These are phyloP conservation scores for Tribolium freemani DNA, from an alignment of 2,888 invertebrate species.

Conservation along the genomic window DNA sequence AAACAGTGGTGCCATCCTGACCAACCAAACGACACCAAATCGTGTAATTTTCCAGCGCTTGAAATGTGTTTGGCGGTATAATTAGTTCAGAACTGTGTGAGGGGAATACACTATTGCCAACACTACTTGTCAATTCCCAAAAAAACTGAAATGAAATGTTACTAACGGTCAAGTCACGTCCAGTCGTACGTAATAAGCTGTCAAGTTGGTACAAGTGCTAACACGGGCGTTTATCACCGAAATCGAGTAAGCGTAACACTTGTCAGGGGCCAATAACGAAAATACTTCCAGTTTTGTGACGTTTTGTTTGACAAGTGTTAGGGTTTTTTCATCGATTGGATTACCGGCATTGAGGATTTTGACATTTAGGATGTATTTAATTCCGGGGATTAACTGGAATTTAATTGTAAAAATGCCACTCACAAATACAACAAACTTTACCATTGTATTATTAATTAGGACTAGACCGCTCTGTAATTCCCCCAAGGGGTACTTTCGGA, in stretches of 20 bases:
- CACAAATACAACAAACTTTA: neutral
- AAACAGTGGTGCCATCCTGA: neutral
- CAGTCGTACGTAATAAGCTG: slow-evolving; percentile 28
- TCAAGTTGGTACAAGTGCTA: slow-evolving; percentile 33
- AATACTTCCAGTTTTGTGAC: slow-evolving; percentile 37
- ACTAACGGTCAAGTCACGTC: neutral
- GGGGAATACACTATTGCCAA: neutral
- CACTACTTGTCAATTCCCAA: neutral
- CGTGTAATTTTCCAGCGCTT: slow-evolving; percentile 8
- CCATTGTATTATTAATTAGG: slow-evolving; percentile 18
- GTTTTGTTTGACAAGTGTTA: slow-evolving; percentile 16
- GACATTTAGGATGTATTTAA: slow-evolving; percentile 41
- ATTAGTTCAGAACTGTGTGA: slow-evolving; percentile 23
- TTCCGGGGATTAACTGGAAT: slow-evolving; percentile 42
- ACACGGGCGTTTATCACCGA: slow-evolving; percentile 37
- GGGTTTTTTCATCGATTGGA: neutral
- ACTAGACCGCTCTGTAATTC: neutral
- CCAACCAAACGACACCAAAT: slow-evolving; percentile 30
- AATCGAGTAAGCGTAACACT: slow-evolving; percentile 23
- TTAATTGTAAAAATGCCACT: neutral
- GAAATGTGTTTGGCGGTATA: slow-evolving; percentile 29
- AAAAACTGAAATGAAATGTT: slow-evolving; percentile 14
- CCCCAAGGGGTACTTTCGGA: slow-evolving; percentile 10
- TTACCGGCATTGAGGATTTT: slow-evolving; percentile 10
- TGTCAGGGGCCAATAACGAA: slow-evolving; percentile 20